Conservation (phyloP, 2,113 vertebrate genomes). For the Chroicocephalus ridibundus region DNA sequence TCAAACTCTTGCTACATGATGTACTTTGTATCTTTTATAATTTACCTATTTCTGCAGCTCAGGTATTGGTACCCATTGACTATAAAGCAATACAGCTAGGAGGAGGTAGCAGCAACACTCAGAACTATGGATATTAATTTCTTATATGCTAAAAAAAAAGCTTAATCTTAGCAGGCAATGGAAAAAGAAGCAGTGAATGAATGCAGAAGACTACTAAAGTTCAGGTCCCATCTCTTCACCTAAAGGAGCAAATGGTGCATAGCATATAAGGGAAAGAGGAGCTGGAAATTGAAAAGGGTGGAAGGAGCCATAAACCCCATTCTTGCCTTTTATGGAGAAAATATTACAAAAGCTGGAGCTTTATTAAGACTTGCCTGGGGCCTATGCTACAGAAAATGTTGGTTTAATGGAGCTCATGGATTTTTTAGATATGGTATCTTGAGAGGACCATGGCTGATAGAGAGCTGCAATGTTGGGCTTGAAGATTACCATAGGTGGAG, state of each 20-base stretch:
- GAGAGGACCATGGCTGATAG: neutral
- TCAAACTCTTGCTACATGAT: neutral
- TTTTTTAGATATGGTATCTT: neutral
- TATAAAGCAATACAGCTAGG: neutral
- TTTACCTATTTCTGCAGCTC: neutral
- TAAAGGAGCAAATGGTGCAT: fast-evolving
- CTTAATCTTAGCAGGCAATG: neutral
- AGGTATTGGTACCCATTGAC: neutral
- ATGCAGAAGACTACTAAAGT: neutral
- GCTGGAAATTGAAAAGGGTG: neutral
- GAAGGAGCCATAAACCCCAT: neutral
- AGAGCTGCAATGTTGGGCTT: neutral
- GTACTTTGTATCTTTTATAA: neutral
- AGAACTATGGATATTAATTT: neutral
- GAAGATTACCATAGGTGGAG: fast-evolving
- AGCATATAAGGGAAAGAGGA: neutral
- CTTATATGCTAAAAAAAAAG: neutral
- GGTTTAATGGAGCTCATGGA: neutral
- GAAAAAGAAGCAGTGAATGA: neutral
- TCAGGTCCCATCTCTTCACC: neutral
- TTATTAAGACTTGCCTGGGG: neutral
- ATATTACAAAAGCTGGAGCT: neutral
- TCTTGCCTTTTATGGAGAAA: neutral
- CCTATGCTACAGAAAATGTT: neutral
- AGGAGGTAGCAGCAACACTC: neutral